These are phyloP conservation scores for Leptoclinus maculatus DNA, from an alignment of 2,797 vertebrate genomes.

Conservation along the genomic window DNA sequence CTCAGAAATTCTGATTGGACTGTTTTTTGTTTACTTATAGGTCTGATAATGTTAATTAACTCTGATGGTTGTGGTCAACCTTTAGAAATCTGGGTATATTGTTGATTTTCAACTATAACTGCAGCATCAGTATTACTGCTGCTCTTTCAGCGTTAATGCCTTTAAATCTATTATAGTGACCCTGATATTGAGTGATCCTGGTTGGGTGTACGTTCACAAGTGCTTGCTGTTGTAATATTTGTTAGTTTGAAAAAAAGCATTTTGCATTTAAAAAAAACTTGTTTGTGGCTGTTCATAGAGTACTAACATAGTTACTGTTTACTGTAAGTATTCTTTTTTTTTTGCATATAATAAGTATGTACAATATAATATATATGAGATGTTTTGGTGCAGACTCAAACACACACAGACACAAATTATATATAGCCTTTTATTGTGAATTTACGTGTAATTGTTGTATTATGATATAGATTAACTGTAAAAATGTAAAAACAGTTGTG, in stretches of 20 bases:
- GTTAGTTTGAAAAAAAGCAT: constrained; percentile 4
- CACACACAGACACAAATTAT: background rate
- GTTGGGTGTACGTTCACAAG: constrained; percentile 26
- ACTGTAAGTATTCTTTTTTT: background rate
- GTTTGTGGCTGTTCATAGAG: background rate
- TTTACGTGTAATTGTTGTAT: constrained; percentile 13
- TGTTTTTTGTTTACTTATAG: background rate
- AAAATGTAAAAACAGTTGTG: background rate
- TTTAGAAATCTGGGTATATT: background rate
- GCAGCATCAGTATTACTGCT: background rate
- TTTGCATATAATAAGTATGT: background rate
- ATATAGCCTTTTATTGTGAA: background rate
- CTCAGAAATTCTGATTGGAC: background rate
- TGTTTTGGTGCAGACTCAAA: constrained; percentile 3
- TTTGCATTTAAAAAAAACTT: constrained; percentile 11
- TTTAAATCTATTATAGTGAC: constrained; percentile 1
- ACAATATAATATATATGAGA: background rate
- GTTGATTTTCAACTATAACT: background rate
- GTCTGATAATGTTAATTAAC: background rate
- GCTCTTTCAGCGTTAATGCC: background rate
- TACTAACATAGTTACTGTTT: background rate
- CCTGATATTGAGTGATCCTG: background rate
- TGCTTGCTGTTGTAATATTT: constrained; percentile 26
- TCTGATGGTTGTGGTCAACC: background rate
- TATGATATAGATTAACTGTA: background rate